A percentile compares a stretch with the other conserved stretches of the same genome.
These are phyloP conservation scores for Istiophorus platypterus DNA, from an alignment of 2,113 vertebrate genomes.

Conservation along the genomic window DNA sequence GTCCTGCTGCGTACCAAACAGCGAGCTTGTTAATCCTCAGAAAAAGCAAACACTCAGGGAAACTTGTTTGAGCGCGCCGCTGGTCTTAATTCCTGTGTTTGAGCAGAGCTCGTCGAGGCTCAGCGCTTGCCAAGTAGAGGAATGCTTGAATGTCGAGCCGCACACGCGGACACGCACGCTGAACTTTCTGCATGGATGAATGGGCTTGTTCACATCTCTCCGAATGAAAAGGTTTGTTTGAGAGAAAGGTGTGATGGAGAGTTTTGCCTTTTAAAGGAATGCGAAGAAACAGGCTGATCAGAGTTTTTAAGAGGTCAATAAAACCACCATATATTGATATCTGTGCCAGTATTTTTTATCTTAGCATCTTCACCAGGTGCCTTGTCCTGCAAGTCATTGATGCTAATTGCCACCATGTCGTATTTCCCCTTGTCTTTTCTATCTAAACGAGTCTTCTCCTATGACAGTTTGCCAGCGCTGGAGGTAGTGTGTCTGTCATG, in stretches of 20 bases:
- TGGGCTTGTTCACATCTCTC: background rate
- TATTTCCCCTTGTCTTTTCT: background rate
- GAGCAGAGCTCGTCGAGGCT: slow-evolving; percentile 1
- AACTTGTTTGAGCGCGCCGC: slow-evolving; percentile 41
- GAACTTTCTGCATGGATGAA: slow-evolving; percentile 38
- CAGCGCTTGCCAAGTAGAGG: slow-evolving; percentile 34
- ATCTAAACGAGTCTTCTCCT: background rate
- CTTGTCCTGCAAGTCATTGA: background rate
- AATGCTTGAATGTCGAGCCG: slow-evolving; percentile 36
- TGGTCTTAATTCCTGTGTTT: slow-evolving; percentile 39
- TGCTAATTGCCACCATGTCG: background rate
- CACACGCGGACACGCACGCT: background rate
- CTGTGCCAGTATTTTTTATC: background rate
- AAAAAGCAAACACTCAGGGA: slow-evolving; percentile 35
- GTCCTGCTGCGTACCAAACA: background rate
- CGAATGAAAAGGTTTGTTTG: background rate
- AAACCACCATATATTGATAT: background rate
- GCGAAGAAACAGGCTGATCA: background rate
- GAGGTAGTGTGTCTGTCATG: too few relatives aligned
- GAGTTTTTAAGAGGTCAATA: background rate
- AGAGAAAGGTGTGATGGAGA: slow-evolving; percentile 10
- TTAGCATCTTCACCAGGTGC: background rate
- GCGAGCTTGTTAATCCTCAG: slow-evolving; percentile 34
- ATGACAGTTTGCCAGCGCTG: too few relatives aligned
- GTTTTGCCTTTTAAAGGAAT: background rate